phyloP scores from a whole-genome alignment of 2,113 vertebrate species.

The Macquaria australasica region DNA sequence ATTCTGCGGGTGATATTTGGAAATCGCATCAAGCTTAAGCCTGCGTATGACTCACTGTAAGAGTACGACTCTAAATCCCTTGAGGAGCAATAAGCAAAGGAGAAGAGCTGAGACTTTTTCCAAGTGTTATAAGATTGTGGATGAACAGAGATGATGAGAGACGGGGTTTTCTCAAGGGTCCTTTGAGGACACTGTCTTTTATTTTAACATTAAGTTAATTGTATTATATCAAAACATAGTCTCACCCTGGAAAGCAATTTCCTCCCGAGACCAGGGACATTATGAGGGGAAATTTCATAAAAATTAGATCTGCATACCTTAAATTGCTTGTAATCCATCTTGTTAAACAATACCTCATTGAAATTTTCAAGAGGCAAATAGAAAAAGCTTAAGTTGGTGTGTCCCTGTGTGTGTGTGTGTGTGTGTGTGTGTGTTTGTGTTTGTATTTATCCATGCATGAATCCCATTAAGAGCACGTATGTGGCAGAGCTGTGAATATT shows the following conservation, averaged over 20 bases:
- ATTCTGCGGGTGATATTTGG: conserved; percentile 60
- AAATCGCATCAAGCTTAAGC: conserved; percentile 50
- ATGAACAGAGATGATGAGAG: conserved; percentile 34
- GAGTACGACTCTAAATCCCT: conserved; percentile 46
- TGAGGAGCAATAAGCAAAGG: conserved; percentile 36
- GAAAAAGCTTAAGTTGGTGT: background rate
- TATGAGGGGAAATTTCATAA: conserved; percentile 41
- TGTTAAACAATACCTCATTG: conserved; percentile 46
- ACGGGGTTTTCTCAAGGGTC: conserved; percentile 41
- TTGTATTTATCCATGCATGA: conserved; percentile 37
- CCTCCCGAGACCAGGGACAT: conserved; percentile 48
- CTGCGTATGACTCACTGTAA: conserved; percentile 57
- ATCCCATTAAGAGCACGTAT: conserved; percentile 35
- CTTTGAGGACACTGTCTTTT: conserved; percentile 48
- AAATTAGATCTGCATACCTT: conserved; percentile 57
- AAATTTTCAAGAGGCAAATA: conserved; percentile 43
- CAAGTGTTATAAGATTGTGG: conserved; percentile 36
- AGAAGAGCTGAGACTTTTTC: conserved; percentile 40
- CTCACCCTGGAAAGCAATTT: conserved; percentile 64
- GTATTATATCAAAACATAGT: conserved; percentile 33
- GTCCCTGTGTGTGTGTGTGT: background rate
- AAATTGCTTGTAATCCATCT: conserved; percentile 67
- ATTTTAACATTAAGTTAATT: conserved; percentile 48
- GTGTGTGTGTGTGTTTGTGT: conserved; percentile 10
- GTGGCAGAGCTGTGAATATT: conserved; percentile 68